These are phyloP conservation scores for Enteromius viviparus DNA, from an alignment of 2,797 vertebrate species.

Conservation along the genomic window DNA sequence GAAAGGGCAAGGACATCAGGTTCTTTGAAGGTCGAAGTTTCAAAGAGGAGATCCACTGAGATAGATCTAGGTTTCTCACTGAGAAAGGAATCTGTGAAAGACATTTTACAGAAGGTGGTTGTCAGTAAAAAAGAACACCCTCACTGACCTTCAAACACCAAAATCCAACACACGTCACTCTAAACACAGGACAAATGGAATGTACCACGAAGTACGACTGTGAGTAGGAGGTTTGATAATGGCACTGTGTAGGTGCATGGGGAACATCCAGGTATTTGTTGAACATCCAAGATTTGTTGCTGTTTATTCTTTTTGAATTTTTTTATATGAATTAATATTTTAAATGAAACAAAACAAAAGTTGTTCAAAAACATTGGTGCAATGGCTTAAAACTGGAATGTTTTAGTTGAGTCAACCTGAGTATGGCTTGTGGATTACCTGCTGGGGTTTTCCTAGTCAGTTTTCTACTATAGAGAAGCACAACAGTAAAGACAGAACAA, in stretches of 20 bases:
- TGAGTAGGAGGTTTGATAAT: slow-evolving; percentile 84
- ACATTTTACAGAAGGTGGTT: slow-evolving; percentile 57
- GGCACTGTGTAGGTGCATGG: slow-evolving; percentile 73
- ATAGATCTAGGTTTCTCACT: slow-evolving; percentile 72
- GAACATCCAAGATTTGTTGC: neutral
- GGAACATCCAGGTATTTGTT: slow-evolving; percentile 53
- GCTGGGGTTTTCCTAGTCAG: slow-evolving; percentile 95
- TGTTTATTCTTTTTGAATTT: neutral
- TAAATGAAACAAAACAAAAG: slow-evolving; percentile 19
- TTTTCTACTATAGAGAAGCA: slow-evolving; percentile 97
- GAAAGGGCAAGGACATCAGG: slow-evolving; percentile 55
- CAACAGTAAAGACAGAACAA: slow-evolving; percentile 95
- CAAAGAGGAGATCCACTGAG: slow-evolving; percentile 74
- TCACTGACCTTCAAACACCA: slow-evolving; percentile 51
- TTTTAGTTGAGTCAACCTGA: slow-evolving; percentile 87
- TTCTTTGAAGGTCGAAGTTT: slow-evolving; percentile 66
- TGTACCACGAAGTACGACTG: slow-evolving; percentile 80
- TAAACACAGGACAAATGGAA: slow-evolving; percentile 90
- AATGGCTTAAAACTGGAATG: slow-evolving; percentile 86
- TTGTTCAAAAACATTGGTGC: slow-evolving; percentile 74
- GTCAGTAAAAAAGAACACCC: slow-evolving; percentile 26
- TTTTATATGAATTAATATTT: slow-evolving; percentile 14
- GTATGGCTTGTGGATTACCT: slow-evolving; percentile 90
- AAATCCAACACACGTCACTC: slow-evolving; percentile 70
- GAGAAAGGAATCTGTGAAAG: slow-evolving; percentile 68